A percentile compares a stretch with the other conserved stretches of the same genome.
Conservation (phyloP, 2,888 invertebrate genomes). For the Pterostichus niger region DNA sequence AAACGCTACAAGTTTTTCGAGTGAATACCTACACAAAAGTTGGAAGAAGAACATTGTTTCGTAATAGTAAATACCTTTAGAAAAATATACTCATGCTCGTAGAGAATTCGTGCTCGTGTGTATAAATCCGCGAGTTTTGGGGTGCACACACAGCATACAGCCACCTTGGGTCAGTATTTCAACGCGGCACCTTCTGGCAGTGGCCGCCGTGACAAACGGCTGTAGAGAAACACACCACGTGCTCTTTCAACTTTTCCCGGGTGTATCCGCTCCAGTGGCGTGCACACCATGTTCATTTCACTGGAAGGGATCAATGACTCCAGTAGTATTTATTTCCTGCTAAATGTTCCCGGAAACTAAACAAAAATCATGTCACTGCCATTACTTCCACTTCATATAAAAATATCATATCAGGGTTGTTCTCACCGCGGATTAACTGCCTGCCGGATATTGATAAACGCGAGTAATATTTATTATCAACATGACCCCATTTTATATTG, state of each 20-base stretch:
- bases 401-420: not conserved
- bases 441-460: no score
- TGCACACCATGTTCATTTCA: constrained; percentile 1
- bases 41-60: no score
- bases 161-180: constrained; percentile 53
- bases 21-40: no score
- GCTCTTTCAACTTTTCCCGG: constrained; percentile 58
- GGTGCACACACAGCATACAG: not conserved
- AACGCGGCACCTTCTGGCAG: constrained; percentile 49
- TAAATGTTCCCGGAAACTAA: constrained; percentile 5
- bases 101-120: not conserved
- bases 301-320: constrained; percentile 6
- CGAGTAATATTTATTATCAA: no score
- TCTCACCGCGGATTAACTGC: no score
- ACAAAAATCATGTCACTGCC: not conserved
- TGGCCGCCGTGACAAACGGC: constrained; percentile 56
- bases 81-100: no score
- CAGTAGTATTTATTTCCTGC: not conserved
- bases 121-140: not conserved
- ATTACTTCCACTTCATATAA: not conserved
- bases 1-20: no score
- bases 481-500: no score
- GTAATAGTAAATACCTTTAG: no score
- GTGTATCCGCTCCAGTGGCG: constrained; percentile 16
- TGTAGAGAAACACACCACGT: constrained; percentile 25